Evolutionary conservation across 2,888 invertebrate species (phyloP).

Genomic region (Meiosimyza decipiens): DNA sequence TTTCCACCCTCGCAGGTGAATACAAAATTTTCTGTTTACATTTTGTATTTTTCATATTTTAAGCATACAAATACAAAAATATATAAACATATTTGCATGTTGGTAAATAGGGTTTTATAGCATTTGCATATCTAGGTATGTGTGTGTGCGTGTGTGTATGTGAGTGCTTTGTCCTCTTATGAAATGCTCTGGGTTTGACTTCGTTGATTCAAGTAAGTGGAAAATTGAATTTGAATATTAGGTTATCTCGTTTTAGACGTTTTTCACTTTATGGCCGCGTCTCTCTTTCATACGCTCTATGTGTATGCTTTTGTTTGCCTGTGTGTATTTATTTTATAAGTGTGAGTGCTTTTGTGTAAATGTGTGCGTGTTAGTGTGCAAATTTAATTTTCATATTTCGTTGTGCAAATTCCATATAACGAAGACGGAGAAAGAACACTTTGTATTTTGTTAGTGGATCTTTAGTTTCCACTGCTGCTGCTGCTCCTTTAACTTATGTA

Average conservation of each 20-base stretch:
- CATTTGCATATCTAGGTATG: constrained; percentile 2
- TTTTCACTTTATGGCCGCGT: background rate
- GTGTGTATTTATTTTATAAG: background rate
- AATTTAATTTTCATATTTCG: constrained; percentile 31
- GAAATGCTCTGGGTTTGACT: constrained; percentile 1
- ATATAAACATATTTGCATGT: background rate
- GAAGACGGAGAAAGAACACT: background rate
- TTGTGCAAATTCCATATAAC: background rate
- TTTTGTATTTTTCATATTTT: background rate
- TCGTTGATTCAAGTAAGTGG: constrained; percentile 40
- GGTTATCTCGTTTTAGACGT: constrained; percentile 36
- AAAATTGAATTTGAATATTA: constrained; percentile 46
- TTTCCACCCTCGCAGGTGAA: background rate
- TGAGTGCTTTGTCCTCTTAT: constrained; percentile 12
- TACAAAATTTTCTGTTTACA: background rate
- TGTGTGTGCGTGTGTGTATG: background rate
- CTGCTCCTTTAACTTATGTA: background rate
- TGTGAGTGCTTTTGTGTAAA: background rate
- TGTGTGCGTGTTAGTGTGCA: constrained; percentile 6
- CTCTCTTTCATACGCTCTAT: background rate
- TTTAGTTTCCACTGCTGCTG: too few relatives aligned
- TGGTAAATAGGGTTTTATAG: background rate
- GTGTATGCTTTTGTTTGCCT: background rate
- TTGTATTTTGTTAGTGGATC: background rate
- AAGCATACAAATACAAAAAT: background rate